Evolutionary conservation across 2,888 invertebrate species (phyloP), one percentile per base, ranked within the genome.

Genomic region (Heliconius sara): DNA sequence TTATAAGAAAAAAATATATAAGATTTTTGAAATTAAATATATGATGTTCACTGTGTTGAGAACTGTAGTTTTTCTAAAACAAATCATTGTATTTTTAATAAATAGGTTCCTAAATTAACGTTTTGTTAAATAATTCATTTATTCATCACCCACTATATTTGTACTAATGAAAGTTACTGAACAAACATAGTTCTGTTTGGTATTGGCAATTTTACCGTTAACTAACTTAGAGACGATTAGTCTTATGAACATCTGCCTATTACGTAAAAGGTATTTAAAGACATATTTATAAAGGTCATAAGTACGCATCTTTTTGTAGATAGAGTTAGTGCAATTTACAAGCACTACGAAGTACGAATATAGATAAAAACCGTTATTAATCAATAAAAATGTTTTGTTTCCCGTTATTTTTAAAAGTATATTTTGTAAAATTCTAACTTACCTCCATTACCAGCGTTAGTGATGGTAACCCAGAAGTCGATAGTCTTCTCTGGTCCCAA

Each of bases 401-500:
- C 12, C 1, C 34, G 12, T 74, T 25, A 63, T 63, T 63, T 12
- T 27, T 12, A 25, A 13, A 65, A 65, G 6, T 25, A 65, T 12
- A n/a, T 16, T 12, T 65, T 60, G 13, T 73, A 34, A 30, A 60
- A 57, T 75, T 30, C 73, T n/a, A 22, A 96, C 97, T 97, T 90
- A 98, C 98, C 98, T 96, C 97, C 97, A 91, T 97, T 97, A 95
- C 98, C 98, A 83, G 97, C 96, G 92, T 98, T 98, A 80, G 98
- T 98, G 87, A 98, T 98, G 78, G 98, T 98, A 77, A 99, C 98
- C 98, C 98, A 99, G 92, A 99, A 99, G 93, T 99, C 98, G 88
- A 99, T 98, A 22, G 98, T 98, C 92, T 99, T 99, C 94, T 99
- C 98, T 3, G 98, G 98, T 43, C 98, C 98, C 73, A 99, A 93